These are phyloP conservation scores for Gallinago undulata DNA, from an alignment of 2,113 vertebrate genomes.

Conservation along the genomic window DNA sequence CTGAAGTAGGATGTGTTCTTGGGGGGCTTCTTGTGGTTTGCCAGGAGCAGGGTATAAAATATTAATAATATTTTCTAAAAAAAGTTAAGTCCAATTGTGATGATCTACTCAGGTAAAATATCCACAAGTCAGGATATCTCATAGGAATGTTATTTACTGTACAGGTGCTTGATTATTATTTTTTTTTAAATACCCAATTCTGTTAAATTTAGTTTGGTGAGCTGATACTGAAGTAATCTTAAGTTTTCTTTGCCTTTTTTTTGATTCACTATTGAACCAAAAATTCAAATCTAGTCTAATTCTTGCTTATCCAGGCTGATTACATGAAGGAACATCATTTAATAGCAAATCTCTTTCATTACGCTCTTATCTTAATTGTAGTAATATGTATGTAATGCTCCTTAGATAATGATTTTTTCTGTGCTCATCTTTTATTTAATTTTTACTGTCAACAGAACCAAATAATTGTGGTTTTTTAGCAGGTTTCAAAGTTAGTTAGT, in stretches of 20 bases:
- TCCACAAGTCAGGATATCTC: background rate
- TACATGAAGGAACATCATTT: background rate
- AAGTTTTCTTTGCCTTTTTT: background rate
- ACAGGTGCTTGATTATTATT: background rate
- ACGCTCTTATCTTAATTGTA: background rate
- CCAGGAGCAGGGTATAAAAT: background rate
- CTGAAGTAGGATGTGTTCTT: background rate
- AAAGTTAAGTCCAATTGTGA: fast-evolving
- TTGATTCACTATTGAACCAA: background rate
- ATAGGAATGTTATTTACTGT: background rate
- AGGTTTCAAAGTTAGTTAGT: background rate
- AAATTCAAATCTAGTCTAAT: background rate
- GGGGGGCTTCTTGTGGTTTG: background rate
- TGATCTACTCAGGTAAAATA: background rate
- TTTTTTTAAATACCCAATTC: background rate
- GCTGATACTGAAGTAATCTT: background rate
- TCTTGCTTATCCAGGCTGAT: background rate
- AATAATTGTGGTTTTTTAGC: background rate
- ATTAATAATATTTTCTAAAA: background rate
- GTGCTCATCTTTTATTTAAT: background rate
- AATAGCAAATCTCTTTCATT: background rate
- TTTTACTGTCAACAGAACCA: background rate
- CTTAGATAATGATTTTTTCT: background rate
- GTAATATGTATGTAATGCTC: background rate
- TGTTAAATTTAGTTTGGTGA: background rate